phyloP scores from a whole-genome alignment of 2,888 invertebrate genomes.

The Zelleria hepariella region DNA sequence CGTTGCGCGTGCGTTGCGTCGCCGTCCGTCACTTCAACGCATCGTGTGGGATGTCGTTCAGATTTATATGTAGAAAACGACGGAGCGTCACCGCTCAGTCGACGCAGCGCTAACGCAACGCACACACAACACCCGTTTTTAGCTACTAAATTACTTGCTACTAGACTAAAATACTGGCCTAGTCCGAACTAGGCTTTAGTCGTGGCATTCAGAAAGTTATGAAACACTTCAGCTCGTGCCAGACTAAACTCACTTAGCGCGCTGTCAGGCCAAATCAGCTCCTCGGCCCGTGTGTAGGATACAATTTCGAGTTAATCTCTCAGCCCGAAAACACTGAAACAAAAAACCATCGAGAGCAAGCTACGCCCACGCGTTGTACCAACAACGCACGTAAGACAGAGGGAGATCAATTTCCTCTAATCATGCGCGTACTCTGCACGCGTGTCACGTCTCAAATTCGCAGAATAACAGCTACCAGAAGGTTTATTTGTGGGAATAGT shows the following conservation, averaged over 20 bases:
- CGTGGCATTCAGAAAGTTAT: not conserved
- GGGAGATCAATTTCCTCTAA: not conserved
- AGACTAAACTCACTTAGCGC: not conserved
- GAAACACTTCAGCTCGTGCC: not conserved
- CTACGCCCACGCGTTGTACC: not conserved
- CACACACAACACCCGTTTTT: no score
- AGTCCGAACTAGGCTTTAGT: no score
- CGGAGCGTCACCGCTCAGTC: no score
- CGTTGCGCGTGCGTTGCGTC: no score
- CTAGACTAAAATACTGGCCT: no score
- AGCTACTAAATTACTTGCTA: no score
- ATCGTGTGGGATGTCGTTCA: no score
- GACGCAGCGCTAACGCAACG: no score
- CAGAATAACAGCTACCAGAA: not conserved
- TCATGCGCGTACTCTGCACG: not conserved
- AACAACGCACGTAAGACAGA: not conserved
- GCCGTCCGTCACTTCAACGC: no score
- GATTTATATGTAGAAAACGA: no score
- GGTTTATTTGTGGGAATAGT: no score
- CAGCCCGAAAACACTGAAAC: not conserved
- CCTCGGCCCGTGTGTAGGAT: not conserved
- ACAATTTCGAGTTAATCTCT: not conserved
- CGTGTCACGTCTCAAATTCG: not conserved
- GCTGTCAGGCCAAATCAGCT: not conserved
- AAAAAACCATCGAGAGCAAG: not conserved